Conservation (phyloP, 2,113 vertebrate species). For the Pachycephala philippinensis region DNA sequence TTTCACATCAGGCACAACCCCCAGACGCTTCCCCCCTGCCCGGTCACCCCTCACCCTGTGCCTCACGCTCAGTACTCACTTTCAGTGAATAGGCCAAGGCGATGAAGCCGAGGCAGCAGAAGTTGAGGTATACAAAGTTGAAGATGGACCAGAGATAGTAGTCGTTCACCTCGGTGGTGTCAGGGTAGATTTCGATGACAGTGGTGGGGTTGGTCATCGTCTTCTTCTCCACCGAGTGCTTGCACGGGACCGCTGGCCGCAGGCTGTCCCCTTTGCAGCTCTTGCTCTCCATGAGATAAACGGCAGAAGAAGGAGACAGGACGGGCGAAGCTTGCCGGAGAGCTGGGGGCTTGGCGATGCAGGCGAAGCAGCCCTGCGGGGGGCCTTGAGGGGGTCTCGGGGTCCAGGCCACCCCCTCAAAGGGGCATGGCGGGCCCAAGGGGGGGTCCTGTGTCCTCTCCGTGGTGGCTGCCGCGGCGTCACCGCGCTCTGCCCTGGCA, state of each 20-base stretch:
- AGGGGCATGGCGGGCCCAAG: conserved; percentile 59
- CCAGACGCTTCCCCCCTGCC: rapidly evolving
- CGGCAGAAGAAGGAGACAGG: conserved; percentile 63
- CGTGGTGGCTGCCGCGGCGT: conserved; percentile 69
- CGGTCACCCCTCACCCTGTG: rapidly evolving
- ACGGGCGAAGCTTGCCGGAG: conserved; percentile 53
- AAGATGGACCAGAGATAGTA: conserved; percentile 86
- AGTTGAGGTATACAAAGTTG: conserved; percentile 86
- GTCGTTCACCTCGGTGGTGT: conserved; percentile 78
- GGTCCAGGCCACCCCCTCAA: conserved; percentile 76
- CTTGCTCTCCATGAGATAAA: conserved; percentile 77
- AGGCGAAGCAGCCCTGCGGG: conserved; percentile 72
- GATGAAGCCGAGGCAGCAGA: conserved; percentile 83
- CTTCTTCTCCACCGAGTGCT: conserved; percentile 76
- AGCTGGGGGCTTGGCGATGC: conserved; percentile 70
- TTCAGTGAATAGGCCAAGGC: conserved; percentile 82
- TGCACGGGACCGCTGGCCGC: conserved; percentile 63
- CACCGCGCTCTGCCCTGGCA: conserved; percentile 23
- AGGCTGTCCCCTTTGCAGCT: conserved; percentile 74
- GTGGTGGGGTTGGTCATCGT: conserved; percentile 73
- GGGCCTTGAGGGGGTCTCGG: conserved; percentile 60
- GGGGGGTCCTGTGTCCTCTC: conserved; percentile 75
- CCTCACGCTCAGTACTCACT: conserved; percentile 40
- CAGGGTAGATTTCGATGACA: conserved; percentile 75
- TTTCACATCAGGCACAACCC: background rate